Conservation (phyloP, 2,797 vertebrate species). For the Scolopax rusticola region DNA sequence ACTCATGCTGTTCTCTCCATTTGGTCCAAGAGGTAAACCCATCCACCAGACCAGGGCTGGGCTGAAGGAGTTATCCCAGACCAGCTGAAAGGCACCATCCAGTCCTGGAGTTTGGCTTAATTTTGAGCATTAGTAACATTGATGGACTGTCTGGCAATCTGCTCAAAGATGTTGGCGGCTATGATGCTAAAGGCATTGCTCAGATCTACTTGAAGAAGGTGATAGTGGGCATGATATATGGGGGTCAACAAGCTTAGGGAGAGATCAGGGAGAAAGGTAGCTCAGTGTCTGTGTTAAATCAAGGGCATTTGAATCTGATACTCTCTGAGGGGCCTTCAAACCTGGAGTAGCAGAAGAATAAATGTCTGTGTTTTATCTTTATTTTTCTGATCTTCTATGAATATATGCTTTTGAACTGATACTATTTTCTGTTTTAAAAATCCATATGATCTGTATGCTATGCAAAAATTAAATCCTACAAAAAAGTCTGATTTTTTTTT, state of each 20-base stretch:
- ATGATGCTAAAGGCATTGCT: background rate
- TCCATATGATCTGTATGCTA: background rate
- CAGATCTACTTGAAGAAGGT: background rate
- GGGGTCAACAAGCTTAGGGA: background rate
- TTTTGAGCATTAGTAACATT: background rate
- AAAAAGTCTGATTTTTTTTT: background rate
- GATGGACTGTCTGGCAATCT: background rate
- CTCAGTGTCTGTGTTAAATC: background rate
- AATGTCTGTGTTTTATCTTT: background rate
- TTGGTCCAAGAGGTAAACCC: background rate
- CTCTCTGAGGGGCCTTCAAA: background rate
- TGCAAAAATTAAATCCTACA: background rate
- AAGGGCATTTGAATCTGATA: background rate
- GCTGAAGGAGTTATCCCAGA: background rate
- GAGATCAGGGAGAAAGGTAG: background rate
- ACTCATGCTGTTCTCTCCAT: background rate
- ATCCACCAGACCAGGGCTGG: background rate
- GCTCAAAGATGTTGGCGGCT: background rate
- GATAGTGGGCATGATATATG: background rate
- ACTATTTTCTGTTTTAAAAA: background rate
- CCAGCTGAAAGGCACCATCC: background rate
- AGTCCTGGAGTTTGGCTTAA: background rate
- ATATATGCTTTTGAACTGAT: background rate
- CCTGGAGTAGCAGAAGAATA: background rate
- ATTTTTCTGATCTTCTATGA: background rate